Percentiles rank a stretch among this genome's conserved stretches.
These are phyloP conservation scores for Aphidius gifuensis DNA, from an alignment of 1,140 invertebrate species.

Conservation along the genomic window DNA sequence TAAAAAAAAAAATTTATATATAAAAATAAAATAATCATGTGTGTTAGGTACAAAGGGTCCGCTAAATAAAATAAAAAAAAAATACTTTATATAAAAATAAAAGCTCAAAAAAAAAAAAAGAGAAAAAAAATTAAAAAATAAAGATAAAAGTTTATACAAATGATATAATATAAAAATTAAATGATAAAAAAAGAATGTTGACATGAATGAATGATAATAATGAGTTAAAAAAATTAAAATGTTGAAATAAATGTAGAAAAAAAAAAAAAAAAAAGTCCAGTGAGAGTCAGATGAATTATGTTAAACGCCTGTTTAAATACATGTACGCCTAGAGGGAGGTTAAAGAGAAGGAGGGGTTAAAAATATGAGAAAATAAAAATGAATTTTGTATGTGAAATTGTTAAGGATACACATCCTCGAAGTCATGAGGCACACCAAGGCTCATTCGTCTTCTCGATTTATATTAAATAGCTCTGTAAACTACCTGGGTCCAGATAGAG, in stretches of 20 bases:
- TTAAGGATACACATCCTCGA: slow-evolving; percentile 31
- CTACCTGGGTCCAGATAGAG: slow-evolving; percentile 34
- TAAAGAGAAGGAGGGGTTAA: not conserved
- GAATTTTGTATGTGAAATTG: too few relatives aligned
- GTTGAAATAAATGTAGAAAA: slow-evolving; percentile 16
- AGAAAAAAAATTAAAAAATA: too few relatives aligned
- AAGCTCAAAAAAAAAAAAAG: too few relatives aligned
- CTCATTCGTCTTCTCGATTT: slow-evolving; percentile 53
- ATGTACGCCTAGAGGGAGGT: slow-evolving; percentile 43
- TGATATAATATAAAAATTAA: too few relatives aligned
- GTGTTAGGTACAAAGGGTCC: slow-evolving; percentile 5
- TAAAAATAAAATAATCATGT: slow-evolving; percentile 11
- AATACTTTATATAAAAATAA: too few relatives aligned
- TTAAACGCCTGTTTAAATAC: slow-evolving; percentile 54
- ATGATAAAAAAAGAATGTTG: not conserved
- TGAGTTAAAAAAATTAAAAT: not conserved
- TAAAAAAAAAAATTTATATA: slow-evolving; percentile 7
- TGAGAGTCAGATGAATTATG: slow-evolving; percentile 49
- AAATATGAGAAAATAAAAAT: not conserved
- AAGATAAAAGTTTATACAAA: slow-evolving; percentile 4
- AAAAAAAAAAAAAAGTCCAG: slow-evolving; percentile 14
- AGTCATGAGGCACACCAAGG: slow-evolving; percentile 41
- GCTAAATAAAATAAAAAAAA: not conserved
- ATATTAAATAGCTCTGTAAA: slow-evolving; percentile 45
- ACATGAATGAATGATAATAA: not conserved